phyloP scores from a whole-genome alignment of 2,888 invertebrate genomes.

The Xanthorhoe spadicearia region DNA sequence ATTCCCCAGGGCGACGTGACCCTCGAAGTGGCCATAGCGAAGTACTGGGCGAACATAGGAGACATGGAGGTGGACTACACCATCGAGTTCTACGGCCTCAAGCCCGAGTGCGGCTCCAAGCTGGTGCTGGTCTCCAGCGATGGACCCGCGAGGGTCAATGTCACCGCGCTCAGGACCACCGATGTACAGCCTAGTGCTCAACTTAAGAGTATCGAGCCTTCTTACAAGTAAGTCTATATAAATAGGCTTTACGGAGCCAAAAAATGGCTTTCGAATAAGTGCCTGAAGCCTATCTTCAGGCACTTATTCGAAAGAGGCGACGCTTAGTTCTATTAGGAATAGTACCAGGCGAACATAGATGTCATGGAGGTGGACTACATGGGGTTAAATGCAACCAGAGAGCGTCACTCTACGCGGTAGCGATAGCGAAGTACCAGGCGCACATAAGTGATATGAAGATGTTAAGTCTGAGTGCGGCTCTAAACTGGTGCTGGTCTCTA shows the following conservation, averaged over 20 bases:
- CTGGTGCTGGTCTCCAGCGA: conserved; percentile 90
- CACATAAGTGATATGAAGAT: neutral
- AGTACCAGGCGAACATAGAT: no score
- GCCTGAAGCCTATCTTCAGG: no score
- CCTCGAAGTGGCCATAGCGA: conserved; percentile 95
- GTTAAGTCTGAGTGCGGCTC: neutral
- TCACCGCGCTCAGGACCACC: conserved; percentile 18
- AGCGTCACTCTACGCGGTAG: conserved; percentile 32
- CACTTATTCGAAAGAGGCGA: no score
- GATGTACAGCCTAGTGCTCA: conserved; percentile 38
- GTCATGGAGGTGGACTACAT: no score
- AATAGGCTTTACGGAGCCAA: no score
- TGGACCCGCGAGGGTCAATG: conserved; percentile 88
- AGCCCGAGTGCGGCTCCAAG: conserved; percentile 86
- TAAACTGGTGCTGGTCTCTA: neutral
- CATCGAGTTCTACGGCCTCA: conserved; percentile 92
- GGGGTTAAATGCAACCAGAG: no score
- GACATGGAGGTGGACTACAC: conserved; percentile 90
- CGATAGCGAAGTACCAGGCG: no score
- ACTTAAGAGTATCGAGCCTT: conserved; percentile 17
- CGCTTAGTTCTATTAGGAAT: no score
- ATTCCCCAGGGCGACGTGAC: conserved; percentile 87
- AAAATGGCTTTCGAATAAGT: no score
- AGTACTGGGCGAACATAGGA: conserved; percentile 97
- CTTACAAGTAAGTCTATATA: conserved; percentile 22